phyloP scores from a whole-genome alignment of 2,888 invertebrate genomes.

The Pyrrhia umbra region DNA sequence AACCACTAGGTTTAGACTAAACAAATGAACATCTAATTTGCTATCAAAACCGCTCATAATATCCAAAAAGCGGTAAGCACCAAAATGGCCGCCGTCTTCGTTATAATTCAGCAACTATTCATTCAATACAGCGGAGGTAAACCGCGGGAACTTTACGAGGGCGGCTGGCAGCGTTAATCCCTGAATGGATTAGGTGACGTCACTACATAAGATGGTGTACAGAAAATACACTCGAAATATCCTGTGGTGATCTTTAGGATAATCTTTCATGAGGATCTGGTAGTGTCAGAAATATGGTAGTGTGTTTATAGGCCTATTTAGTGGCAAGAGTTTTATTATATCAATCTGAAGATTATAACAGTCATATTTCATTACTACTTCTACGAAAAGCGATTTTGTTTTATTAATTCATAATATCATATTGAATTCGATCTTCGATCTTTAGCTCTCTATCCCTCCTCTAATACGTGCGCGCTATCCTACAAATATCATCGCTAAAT shows the following conservation, averaged over 20 bases:
- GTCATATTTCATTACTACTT: too few relatives aligned
- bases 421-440: too few relatives aligned
- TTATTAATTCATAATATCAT: too few relatives aligned
- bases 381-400: too few relatives aligned
- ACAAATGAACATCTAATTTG: neutral
- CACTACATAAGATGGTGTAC: neutral
- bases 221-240: slow-evolving; percentile 20
- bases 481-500: too few relatives aligned
- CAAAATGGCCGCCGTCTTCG: neutral
- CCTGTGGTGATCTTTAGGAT: neutral
- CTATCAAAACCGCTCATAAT: slow-evolving; percentile 2
- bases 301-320: too few relatives aligned
- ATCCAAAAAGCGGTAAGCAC: neutral
- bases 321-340: too few relatives aligned
- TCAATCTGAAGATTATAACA: too few relatives aligned
- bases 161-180: slow-evolving; percentile 48
- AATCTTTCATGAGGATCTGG: neutral
- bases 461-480: too few relatives aligned
- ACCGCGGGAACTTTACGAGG: slow-evolving; percentile 49
- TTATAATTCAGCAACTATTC: slow-evolving; percentile 39
- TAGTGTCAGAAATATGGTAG: neutral
- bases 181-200: slow-evolving; percentile 54
- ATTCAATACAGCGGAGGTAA: slow-evolving; percentile 47
- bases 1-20: too few relatives aligned
- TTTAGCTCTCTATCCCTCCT: too few relatives aligned